phyloP scores from a whole-genome alignment of 2,797 vertebrate species.

The Anolis apletophallus region DNA sequence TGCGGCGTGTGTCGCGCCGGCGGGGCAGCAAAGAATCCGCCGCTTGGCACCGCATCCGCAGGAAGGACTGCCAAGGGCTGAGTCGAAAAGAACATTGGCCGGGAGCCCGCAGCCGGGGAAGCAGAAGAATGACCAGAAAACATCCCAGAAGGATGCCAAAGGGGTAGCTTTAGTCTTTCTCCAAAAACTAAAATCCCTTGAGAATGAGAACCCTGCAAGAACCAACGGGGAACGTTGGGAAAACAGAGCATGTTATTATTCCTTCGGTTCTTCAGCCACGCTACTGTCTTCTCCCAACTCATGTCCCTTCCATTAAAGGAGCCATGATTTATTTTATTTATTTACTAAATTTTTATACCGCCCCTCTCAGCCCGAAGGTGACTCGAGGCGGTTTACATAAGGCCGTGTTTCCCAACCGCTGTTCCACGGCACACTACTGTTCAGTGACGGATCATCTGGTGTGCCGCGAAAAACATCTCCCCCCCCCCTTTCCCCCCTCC shows the following conservation, averaged over 20 bases:
- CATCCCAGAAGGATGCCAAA: slow-evolving; percentile 50
- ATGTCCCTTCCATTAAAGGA: too few species aligned
- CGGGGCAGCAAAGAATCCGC: slow-evolving; percentile 44
- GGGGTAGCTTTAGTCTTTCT: slow-evolving; percentile 33
- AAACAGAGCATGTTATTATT: neutral
- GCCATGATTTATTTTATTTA: too few species aligned
- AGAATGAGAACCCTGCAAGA: slow-evolving; percentile 62
- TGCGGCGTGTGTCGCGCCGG: slow-evolving; percentile 21
- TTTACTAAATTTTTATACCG: too few species aligned
- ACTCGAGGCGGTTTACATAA: too few species aligned
- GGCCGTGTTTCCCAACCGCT: too few species aligned
- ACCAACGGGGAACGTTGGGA: slow-evolving; percentile 45
- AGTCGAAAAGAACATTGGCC: slow-evolving; percentile 60
- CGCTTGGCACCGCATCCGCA: slow-evolving; percentile 46
- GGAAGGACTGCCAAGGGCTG: slow-evolving; percentile 57
- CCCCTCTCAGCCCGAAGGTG: too few species aligned
- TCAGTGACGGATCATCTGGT: too few species aligned
- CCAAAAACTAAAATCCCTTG: slow-evolving; percentile 38
- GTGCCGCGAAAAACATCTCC: too few species aligned
- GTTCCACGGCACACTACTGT: too few species aligned
- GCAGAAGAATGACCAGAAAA: slow-evolving; percentile 1
- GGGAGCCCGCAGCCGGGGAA: neutral
- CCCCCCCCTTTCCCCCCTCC: too few species aligned
- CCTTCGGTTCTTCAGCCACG: too few species aligned
- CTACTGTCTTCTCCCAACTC: too few species aligned